Evolutionary conservation across 1,140 invertebrate genomes (phyloP).

Genomic region (Laupala kohalensis): DNA sequence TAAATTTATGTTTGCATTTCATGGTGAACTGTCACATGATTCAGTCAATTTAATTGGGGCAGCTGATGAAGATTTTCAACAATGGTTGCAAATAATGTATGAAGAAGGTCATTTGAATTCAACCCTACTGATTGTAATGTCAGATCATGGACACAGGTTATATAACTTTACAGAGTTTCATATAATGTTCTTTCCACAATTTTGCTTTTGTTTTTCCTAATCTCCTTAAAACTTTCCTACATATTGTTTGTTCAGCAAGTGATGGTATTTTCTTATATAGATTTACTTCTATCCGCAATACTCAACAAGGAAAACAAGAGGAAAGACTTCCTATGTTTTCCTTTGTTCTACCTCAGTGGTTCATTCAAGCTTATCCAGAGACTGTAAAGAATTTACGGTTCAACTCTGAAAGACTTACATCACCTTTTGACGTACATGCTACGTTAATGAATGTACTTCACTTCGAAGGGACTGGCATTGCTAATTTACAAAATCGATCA

Average conservation of each 20-base stretch:
- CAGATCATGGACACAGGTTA: slow-evolving; percentile 78
- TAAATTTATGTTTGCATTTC: slow-evolving; percentile 76
- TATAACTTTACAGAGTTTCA: background rate
- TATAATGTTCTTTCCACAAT: background rate
- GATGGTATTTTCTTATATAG: slow-evolving; percentile 32
- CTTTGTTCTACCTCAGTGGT: slow-evolving; percentile 56
- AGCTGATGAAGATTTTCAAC: slow-evolving; percentile 56
- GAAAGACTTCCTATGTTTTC: slow-evolving; percentile 77
- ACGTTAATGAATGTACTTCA: slow-evolving; percentile 51
- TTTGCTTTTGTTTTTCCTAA: background rate
- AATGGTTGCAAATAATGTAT: slow-evolving; percentile 47
- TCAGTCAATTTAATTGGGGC: slow-evolving; percentile 62
- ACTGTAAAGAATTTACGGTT: slow-evolving; percentile 48
- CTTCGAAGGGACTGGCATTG: slow-evolving; percentile 30
- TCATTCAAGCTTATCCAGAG: slow-evolving; percentile 42
- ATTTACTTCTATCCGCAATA: slow-evolving; percentile 67
- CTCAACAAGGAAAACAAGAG: slow-evolving; percentile 78
- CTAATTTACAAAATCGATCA: slow-evolving; percentile 40
- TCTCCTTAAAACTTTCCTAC: too few species aligned
- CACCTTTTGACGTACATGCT: slow-evolving; percentile 69
- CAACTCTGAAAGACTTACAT: slow-evolving; percentile 55
- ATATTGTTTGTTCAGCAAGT: too few species aligned
- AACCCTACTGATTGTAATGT: slow-evolving; percentile 71
- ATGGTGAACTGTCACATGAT: slow-evolving; percentile 80
- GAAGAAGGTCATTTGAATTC: slow-evolving; percentile 52